Percentiles rank a stretch among this genome's conserved stretches.
Evolutionary conservation across 2,888 invertebrate genomes (phyloP).

Genomic region (Cheilosia impressa): DNA sequence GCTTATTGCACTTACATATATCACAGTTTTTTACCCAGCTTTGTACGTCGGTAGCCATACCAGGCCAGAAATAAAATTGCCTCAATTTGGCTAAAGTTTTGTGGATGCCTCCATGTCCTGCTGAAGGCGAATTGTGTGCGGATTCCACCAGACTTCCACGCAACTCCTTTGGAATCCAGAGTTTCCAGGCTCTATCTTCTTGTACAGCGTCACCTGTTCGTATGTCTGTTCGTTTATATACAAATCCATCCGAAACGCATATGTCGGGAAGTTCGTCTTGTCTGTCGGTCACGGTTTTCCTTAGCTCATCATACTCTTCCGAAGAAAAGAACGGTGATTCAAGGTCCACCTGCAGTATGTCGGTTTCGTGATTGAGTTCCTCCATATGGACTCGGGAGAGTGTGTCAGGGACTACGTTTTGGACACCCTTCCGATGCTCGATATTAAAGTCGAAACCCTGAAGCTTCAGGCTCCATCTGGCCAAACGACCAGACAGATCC

Average conservation of each 20-base stretch:
- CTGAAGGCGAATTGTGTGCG: neutral
- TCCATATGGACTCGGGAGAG: neutral
- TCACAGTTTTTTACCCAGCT: no score
- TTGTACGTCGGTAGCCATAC: no score
- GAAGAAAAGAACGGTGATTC: neutral
- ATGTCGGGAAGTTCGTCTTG: neutral
- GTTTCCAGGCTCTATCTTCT: neutral
- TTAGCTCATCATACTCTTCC: neutral
- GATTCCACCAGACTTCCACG: neutral
- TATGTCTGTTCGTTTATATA: neutral
- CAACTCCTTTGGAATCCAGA: neutral
- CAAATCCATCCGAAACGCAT: slow-evolving; percentile 7
- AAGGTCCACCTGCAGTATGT: neutral
- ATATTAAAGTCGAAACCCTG: no score
- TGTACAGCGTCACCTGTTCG: neutral
- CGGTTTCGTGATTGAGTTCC: neutral
- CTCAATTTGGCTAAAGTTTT: neutral
- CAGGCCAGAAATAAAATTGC: neutral
- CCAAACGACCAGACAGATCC: neutral
- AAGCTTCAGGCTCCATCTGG: neutral
- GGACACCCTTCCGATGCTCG: no score
- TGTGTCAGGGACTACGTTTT: neutral
- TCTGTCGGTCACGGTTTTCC: neutral
- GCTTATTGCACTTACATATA: no score
- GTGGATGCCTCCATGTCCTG: neutral